Evolutionary conservation across 2,797 vertebrate species (phyloP), one percentile per base, ranked within the genome.

Genomic region (Leptodactylus fallax): DNA sequence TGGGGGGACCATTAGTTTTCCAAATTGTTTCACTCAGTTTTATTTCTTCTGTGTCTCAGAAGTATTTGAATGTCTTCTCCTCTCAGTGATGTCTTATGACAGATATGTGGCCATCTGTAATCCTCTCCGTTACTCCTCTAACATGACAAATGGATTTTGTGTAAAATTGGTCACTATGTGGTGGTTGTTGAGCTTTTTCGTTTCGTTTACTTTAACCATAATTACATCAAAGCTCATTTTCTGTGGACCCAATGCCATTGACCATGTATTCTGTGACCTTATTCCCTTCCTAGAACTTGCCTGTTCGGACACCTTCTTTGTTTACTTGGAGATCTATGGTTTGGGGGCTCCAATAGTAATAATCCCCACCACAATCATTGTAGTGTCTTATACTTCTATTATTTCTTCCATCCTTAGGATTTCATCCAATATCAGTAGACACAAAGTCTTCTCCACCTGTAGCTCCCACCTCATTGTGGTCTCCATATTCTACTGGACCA

Each of bases 181-280:
- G 47, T 72, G 69, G 36, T 1, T 72, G 7, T 9, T n/a, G 6
- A 45, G 19, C 8, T 76, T 49, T 51, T 5, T 36, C 1, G 17
- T 21, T 12, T 0, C 10, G 1, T 13, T 51, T 21, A 51, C 49
- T 76, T 0, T 10, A 3, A 51, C 19, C 0, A 12, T 51, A 21
- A 21, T 45, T n/a, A 6, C 16, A n/a, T 2, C 19, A 76, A n/a
- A n/a, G 6, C 11, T 76, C 12, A 21, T 6, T 3, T 76, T n/a
- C 12, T 76, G 72, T 76, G 72, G 72, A 11, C n/a, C 45, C 17
- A 51, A 11, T 3, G 49, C n/a, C 49, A 45, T 36, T 4, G 36
- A 76, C 72, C 72, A 76, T n/a, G 12, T 76, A n/a, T 76, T n/a
- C 69, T 72, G 69, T 47, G 69, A 72, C 45, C 3, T 72, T 9